phyloP scores from a whole-genome alignment of 2,113 vertebrate species.

The zebrafish (Danio rerio) region DNA sequence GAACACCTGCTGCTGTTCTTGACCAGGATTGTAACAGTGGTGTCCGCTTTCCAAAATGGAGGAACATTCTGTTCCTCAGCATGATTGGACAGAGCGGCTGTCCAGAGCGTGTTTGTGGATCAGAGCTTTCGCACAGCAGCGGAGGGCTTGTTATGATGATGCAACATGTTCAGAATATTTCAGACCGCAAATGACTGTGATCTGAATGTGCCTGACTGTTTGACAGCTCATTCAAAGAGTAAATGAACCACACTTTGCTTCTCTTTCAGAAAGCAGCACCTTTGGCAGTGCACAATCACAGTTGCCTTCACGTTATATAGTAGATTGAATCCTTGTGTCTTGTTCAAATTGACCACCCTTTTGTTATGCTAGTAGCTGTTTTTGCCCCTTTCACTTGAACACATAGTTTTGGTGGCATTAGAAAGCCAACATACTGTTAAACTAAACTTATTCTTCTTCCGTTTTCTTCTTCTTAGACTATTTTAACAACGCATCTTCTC shows the following conservation, averaged over 20 bases:
- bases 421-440: no score
- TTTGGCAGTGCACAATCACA: neutral
- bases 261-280: neutral
- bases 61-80: slow-evolving; percentile 11
- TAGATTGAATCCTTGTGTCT: no score
- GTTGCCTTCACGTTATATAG: no score
- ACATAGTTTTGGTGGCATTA: no score
- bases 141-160: slow-evolving; percentile 16
- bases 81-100: neutral
- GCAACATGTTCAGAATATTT: slow-evolving; percentile 31
- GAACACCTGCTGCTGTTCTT: slow-evolving; percentile 48
- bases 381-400: no score
- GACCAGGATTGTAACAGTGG: slow-evolving; percentile 33
- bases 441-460: no score
- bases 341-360: no score
- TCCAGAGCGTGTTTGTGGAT: neutral
- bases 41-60: slow-evolving; percentile 41
- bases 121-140: neutral
- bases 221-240: slow-evolving; percentile 18
- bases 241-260: slow-evolving; percentile 21
- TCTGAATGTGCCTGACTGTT: slow-evolving; percentile 19
- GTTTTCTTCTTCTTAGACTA: no score
- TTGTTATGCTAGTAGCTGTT: no score
- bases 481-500: no score
- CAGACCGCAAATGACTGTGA: slow-evolving; percentile 15